Base-by-base conservation (phyloP, 2,888 invertebrate species). In the Scaptomyza caliginosa region DNA sequence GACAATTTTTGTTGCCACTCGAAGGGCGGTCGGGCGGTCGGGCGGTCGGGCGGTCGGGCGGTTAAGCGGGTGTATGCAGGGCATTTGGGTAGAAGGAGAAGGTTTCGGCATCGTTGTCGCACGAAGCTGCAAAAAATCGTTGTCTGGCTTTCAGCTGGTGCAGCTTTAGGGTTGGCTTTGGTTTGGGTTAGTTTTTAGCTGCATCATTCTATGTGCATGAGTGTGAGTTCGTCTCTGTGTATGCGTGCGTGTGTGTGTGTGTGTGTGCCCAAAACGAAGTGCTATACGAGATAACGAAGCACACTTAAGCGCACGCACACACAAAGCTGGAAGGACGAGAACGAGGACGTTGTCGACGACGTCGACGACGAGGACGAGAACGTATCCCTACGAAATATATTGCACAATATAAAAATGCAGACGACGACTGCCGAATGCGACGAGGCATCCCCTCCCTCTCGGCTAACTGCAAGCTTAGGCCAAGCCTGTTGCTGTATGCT, bases 241-340 rank as follows among this genome's bases (percentile, higher is more conserved):
- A 17, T 40, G 32, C 55, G 38, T 63, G 28, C 59, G 54, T 68
- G 46, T 67, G 46, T 48, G 62, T 66, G 48, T 70, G 66, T 68
- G 70, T 76, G 76, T 77, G 75, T 67, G 67, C 83, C 81, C 77
- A 79, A 88, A 86, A 86, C 87, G 87, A 82, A 81, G 79, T 82
- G 79, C 77, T 83, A 73, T 72, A 77, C 76, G 77, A 82, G 80
- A 89, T 90, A 89, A 88, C 89, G 86, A 88, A 89, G 83, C 87
- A 75, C 74, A 77, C 79, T 89, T 87, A 89, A 78, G 69, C 84
- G 65, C 74, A 76, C 74, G 67, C 74, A 79, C 67, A 72, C 68
- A 55, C 40, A 62, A 39, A 65, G 28, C 46, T 39, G n/a, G 19
- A 48, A 13, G 70, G 45, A 45, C 45, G 45, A 45, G 45, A 28